Conservation (phyloP, 2,113 vertebrate species). For the Brienomyrus longianalis region DNA sequence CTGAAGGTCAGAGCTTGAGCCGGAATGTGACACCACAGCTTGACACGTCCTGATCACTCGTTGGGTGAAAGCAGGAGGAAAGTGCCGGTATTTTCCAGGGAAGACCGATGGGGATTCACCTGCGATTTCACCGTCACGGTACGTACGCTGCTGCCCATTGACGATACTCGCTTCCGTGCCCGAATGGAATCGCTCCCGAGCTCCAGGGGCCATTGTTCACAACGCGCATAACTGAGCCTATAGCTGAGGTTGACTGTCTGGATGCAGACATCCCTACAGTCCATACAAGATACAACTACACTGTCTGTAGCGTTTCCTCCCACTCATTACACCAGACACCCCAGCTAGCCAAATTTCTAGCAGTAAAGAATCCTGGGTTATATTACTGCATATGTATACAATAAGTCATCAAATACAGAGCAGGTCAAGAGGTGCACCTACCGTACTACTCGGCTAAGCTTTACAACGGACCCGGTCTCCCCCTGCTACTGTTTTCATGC, state of each 20-base stretch:
- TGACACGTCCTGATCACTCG: neutral
- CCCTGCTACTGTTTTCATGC: neutral
- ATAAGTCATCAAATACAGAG: neutral
- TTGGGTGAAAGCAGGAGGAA: neutral
- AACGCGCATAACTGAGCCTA: neutral
- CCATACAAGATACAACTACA: neutral
- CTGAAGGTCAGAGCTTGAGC: neutral
- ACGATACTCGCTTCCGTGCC: neutral
- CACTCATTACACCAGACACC: neutral
- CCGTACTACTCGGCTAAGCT: neutral
- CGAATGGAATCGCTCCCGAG: neutral
- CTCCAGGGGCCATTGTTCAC: neutral
- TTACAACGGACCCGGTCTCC: neutral
- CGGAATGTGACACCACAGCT: neutral
- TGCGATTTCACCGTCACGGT: neutral
- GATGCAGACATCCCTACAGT: neutral
- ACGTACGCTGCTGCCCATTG: neutral
- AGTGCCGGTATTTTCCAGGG: neutral
- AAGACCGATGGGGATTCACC: neutral
- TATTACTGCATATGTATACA: neutral
- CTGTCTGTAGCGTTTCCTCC: neutral
- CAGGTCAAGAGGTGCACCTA: neutral
- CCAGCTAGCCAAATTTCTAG: neutral
- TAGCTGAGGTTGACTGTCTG: neutral
- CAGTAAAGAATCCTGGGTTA: neutral